A percentile compares a stretch with the other conserved stretches of the same genome.
Evolutionary conservation across 2,888 invertebrate species (phyloP).

Genomic region (Hirtodrosophila confusa): DNA sequence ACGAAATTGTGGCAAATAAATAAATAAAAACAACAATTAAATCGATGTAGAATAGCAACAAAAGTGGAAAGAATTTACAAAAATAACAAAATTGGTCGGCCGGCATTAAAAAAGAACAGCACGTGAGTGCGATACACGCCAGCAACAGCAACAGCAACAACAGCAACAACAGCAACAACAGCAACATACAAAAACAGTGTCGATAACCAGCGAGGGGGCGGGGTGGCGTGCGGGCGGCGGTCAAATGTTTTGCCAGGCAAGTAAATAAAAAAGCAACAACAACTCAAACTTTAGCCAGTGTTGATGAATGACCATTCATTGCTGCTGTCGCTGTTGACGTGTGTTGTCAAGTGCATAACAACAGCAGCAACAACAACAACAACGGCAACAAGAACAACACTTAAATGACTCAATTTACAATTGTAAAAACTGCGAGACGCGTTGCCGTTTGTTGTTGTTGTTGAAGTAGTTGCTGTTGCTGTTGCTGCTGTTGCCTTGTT

Average conservation of each 20-base stretch:
- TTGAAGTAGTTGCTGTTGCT: slow-evolving; percentile 28
- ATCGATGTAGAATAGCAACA: slow-evolving; percentile 43
- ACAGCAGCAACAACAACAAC: slow-evolving; percentile 44
- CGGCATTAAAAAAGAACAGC: slow-evolving; percentile 51
- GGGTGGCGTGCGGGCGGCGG: neutral
- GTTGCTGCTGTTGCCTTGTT: slow-evolving; percentile 51
- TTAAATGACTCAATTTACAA: slow-evolving; percentile 78
- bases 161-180: neutral
- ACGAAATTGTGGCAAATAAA: slow-evolving; percentile 28
- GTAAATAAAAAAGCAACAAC: slow-evolving; percentile 52
- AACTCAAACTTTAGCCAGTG: slow-evolving; percentile 47
- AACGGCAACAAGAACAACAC: slow-evolving; percentile 48
- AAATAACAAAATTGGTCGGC: slow-evolving; percentile 36
- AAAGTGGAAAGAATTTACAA: neutral
- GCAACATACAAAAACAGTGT: slow-evolving; percentile 22
- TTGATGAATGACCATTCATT: slow-evolving; percentile 66
- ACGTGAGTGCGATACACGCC: slow-evolving; percentile 54
- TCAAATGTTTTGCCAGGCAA: too few relatives aligned
- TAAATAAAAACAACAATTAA: slow-evolving; percentile 47
- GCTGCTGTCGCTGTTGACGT: slow-evolving; percentile 49
- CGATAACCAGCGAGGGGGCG: slow-evolving; percentile 24
- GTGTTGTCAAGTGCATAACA: slow-evolving; percentile 76
- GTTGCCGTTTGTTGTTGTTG: slow-evolving; percentile 35
- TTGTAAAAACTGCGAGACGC: slow-evolving; percentile 71
- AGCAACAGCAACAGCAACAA: slow-evolving; percentile 15